Evolutionary conservation across 37 sponge, comb jelly and placozoan species (phyloP).

Genomic region (Aplysina aerophoba): DNA sequence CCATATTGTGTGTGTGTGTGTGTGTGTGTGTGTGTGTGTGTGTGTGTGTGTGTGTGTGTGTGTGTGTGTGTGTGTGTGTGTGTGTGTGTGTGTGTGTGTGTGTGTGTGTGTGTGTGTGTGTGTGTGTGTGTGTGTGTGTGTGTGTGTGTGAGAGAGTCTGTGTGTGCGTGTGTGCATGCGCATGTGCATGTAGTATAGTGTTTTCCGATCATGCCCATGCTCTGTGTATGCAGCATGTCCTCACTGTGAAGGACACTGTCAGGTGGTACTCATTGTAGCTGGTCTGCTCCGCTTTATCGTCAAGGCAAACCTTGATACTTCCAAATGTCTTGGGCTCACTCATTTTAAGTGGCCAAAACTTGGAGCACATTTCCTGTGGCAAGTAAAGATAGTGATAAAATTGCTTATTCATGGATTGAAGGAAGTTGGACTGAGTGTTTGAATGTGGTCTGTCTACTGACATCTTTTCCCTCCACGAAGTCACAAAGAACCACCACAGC

Average conservation of each 20-base stretch:
- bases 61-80: too few relatives aligned
- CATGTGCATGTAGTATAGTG: too few relatives aligned
- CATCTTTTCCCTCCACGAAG: not conserved
- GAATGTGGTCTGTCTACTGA: not conserved
- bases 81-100: too few relatives aligned
- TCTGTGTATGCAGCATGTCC: not conserved
- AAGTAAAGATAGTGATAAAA: not conserved
- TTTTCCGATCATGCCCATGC: not conserved
- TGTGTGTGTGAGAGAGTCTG: too few relatives aligned
- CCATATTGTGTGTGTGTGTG: too few relatives aligned
- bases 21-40: too few relatives aligned
- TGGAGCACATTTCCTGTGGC: not conserved
- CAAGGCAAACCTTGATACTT: not conserved
- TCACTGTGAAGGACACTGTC: not conserved
- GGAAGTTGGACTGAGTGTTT: not conserved
- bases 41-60: too few relatives aligned
- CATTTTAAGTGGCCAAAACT: constrained; percentile 5
- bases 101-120: too few relatives aligned
- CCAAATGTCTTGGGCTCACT: not conserved
- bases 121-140: too few relatives aligned
- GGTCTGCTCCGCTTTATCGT: not conserved
- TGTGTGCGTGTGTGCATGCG: too few relatives aligned
- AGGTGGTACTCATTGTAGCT: not conserved
- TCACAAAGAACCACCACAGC: constrained; percentile 12
- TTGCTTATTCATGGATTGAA: too few relatives aligned